Base-by-base conservation (phyloP, 2,888 invertebrate genomes). In the Cordilura impudica region DNA sequence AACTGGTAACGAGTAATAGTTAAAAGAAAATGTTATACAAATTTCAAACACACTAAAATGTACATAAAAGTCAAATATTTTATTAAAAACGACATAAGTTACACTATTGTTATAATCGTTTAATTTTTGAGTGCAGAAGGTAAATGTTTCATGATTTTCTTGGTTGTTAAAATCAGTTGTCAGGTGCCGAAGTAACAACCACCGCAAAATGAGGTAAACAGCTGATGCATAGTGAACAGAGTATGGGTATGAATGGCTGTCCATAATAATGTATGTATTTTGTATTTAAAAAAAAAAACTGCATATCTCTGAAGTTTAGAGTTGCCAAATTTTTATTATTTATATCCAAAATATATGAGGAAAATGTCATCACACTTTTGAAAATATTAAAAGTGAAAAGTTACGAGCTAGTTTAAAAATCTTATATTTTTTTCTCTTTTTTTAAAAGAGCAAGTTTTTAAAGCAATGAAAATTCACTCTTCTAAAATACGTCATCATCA, bases 151-250 rank as follows among this genome's bases (percentile, higher is more conserved):
- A 74, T 71, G 14, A n/a, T 61, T 21, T 72, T 18, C n/a, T n/a
- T 4, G 51, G 54, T 31, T 63, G 54, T 26, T 19, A 16, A 8
- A 18, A 8, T 14, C 39, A 66, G 26, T 21, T 45, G 23, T 61
- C 66, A 74, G 29, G 71, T 74, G 70, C 51, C 69, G 70, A 60
- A 69, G 72, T 69, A 78, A 73, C 31, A 63, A 65, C 16, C 14
- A 58, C 60, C 47, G 61, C 23, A 45, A 54, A 51, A 51, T 16
- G 21, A 26, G 66, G 70, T 61, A 71, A 79, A 79, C 79, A 79
- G 79, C 79, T 79, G 79, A 75, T 71, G 69, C 67, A 69, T 65
- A 51, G 31, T 29, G 18, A 54, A n/a, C 23, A 39, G 35, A 39
- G 12, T n/a, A 39, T 21, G 0, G 58, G 21, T 16, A 23, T 47